These are phyloP conservation scores for Entelurus aequoreus DNA, from an alignment of 2,113 vertebrate genomes.

Conservation along the genomic window DNA sequence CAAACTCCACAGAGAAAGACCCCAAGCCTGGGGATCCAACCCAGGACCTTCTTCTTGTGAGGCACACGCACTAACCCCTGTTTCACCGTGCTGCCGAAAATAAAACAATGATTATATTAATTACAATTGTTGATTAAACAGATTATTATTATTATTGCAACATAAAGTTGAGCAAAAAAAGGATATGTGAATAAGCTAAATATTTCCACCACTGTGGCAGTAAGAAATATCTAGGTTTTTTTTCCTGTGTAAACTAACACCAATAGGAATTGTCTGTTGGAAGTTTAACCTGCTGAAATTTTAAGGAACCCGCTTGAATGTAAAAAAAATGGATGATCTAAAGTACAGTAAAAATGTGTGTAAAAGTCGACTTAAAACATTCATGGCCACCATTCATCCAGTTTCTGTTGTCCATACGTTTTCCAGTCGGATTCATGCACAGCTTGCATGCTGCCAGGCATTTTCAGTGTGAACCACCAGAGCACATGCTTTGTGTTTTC, in stretches of 20 bases:
- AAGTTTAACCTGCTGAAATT: not conserved
- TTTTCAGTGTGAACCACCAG: conserved; percentile 32
- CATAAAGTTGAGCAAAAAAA: no score
- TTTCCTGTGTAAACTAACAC: not conserved
- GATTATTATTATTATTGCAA: no score
- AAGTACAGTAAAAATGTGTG: not conserved
- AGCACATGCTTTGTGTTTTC: conserved; percentile 12
- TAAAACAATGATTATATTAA: no score
- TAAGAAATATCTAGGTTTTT: not conserved
- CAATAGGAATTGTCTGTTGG: not conserved
- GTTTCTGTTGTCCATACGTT: conserved; percentile 6
- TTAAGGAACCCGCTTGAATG: not conserved
- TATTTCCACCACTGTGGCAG: no score
- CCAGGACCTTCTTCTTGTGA: no score
- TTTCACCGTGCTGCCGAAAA: no score
- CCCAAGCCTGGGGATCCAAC: no score
- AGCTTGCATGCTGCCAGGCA: conserved; percentile 21
- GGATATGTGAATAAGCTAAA: no score
- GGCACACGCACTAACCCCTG: no score
- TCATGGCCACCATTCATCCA: conserved; percentile 11
- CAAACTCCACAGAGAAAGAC: no score
- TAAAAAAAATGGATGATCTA: not conserved
- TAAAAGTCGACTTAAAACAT: conserved; percentile 15
- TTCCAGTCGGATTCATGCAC: conserved; percentile 14
- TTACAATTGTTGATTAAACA: no score